Evolutionary conservation across 1,140 invertebrate genomes (phyloP).

Genomic region (Pararge aegeria): DNA sequence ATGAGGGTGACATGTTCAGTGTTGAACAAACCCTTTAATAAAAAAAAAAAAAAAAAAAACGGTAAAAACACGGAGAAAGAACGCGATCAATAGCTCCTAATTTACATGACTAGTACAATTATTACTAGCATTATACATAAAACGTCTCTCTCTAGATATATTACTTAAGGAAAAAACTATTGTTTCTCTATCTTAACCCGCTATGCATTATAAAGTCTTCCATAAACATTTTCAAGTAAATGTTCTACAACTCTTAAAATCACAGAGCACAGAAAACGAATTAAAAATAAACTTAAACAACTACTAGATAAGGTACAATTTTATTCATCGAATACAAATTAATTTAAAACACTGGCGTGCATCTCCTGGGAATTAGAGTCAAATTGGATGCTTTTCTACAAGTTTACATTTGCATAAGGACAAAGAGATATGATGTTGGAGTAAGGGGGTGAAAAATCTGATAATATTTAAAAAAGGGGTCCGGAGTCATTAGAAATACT

Average conservation of each 20-base stretch:
- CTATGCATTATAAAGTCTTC: too few species aligned
- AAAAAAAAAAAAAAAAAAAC: too few species aligned
- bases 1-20: too few species aligned
- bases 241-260: constrained; percentile 5
- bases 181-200: too few species aligned
- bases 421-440: constrained; percentile 20
- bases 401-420: constrained; percentile 61
- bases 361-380: constrained; percentile 55
- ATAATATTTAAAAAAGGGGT: constrained; percentile 5
- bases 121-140: too few species aligned
- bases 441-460: constrained; percentile 10
- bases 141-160: too few species aligned
- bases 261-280: neutral
- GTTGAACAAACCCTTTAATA: too few species aligned
- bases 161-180: too few species aligned
- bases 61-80: too few species aligned
- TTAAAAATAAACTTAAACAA: constrained; percentile 29
- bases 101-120: too few species aligned
- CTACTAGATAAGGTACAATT: constrained; percentile 33
- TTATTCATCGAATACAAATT: constrained; percentile 39
- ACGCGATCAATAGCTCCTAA: too few species aligned
- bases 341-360: constrained; percentile 59
- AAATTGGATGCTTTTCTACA: constrained; percentile 65
- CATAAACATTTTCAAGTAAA: neutral
- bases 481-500: neutral